Evolutionary conservation across 1,140 invertebrate genomes (phyloP), one percentile per base, ranked within the genome.

Genomic region (Cotesia chilonis): DNA sequence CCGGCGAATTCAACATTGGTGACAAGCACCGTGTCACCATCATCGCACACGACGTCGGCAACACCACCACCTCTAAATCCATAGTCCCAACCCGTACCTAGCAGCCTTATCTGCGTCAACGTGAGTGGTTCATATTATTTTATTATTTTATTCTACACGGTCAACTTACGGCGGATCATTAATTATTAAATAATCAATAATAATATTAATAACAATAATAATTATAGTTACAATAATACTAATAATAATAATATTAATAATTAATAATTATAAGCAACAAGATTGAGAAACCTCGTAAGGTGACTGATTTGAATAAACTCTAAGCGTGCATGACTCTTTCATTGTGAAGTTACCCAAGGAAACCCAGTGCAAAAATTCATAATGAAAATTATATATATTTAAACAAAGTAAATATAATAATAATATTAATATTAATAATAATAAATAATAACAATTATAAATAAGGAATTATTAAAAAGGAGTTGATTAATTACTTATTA

Each of bases 61-160:
- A 85, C 84, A 80, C 84, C 83, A 78, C 85, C 88, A 78, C 85
- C 88, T 71, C 86, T 87, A 81, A 85, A 85, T 84, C 86, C 84
- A 90, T 90, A 86, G 85, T 87, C 84, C 79, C 78, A 47, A 80
- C 77, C 73, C 52, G 68, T 64, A 65, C 66, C 54, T 69, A 17
- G 41, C 41, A 47, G 41, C 41, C 41, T 47, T 47, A 47, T 10
- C 41, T 47, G 66, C 57, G 61, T 75, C 68, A 72, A 67, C 70
- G 65, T 72, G 64, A 65, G 70, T 72, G 65, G 37, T 72, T 72
- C 67, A 60, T 61, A 72, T 54, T 59, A 59, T 68, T 59, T 38
- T 59, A 59, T 59, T 68, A 36, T 68, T 59, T 37, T 68, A 12
- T 68, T 14, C 54, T 12, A 65, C 14, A 20, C 10, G 41, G 41